Conservation (phyloP, 2,888 invertebrate genomes). For the Cheilosia urbana region DNA sequence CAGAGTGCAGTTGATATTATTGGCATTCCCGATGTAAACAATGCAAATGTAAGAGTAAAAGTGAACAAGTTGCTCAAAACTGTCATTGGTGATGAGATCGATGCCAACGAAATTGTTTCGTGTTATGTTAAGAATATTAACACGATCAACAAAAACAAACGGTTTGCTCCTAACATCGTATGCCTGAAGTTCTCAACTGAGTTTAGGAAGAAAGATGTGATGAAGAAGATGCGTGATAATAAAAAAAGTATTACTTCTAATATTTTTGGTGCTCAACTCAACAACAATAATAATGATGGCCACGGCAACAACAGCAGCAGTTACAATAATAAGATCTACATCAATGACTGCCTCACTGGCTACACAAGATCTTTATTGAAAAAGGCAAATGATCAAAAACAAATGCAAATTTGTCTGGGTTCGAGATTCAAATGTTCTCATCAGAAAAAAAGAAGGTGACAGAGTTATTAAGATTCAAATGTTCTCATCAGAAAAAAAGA, state of each 20-base stretch:
- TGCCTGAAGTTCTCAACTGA: conserved; percentile 3
- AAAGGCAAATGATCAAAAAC: conserved; percentile 37
- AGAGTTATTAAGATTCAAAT: conserved; percentile 30
- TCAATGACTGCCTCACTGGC: too few species aligned
- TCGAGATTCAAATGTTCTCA: conserved; percentile 26
- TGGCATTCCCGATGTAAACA: conserved; percentile 2
- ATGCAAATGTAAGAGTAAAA: conserved; percentile 15
- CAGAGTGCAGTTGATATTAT: too few species aligned
- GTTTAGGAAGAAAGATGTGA: conserved; percentile 12
- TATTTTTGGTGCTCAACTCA: not conserved
- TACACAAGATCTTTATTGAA: too few species aligned
- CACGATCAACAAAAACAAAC: not conserved
- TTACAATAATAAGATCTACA: too few species aligned
- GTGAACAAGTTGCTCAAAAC: not conserved
- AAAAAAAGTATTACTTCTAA: not conserved
- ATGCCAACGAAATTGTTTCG: not conserved
- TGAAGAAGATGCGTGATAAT: conserved; percentile 12
- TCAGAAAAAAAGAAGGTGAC: conserved; percentile 33
- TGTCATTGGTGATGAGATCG: conserved; percentile 12
- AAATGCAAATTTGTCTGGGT: conserved; percentile 32
- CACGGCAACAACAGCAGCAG: too few species aligned
- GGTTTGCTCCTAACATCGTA: not conserved
- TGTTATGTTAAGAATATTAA: conserved; percentile 8
- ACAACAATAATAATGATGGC: conserved; percentile 9
- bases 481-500: conserved; percentile 34